Base-by-base conservation (phyloP, 2,113 vertebrate species). In the Heterocephalus glaber region DNA sequence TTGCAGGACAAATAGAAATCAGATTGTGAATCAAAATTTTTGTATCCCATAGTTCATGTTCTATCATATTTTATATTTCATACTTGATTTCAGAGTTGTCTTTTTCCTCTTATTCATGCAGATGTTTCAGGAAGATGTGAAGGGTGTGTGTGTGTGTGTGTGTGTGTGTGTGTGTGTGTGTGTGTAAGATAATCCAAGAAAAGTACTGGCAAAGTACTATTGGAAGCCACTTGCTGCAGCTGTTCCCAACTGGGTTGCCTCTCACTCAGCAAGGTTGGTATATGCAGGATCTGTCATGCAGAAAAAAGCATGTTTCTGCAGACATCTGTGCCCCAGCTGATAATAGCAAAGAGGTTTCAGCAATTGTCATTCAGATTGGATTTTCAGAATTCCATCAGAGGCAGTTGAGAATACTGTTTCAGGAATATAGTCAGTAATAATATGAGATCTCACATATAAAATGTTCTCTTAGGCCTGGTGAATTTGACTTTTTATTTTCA, bases 241-340 rank as follows among this genome's bases (percentile, higher is more conserved):
- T 14, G 17, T 92, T 38, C 38, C 54, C 7, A n/a, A 2, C 41
- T 61, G 65, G 94, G 70, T 81, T 60, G 33, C 33, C 30, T 66
- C 28, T 86, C 6, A 28, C 54, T 85, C 63, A 72, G 54, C 77
- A 80, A 83, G 54, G 19, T 56, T 63, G n/a, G 54, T 63, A 41
- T 76, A 74, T 72, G 81, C 56, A 85, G n/a, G 28, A 41, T 38
- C 56, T 79, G 54, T 11, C 47, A 33, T 35, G 60, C 6, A 76
- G 63, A 52, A 52, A 19, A 61, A 61, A 38, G 22, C 14, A 1
- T 66, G 38, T 77, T 94, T 96, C 65, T 93, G 20, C 44, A 95
- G 90, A 87, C 13, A 85, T 90, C 85, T 95, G 82, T 47, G 52
- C 83, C 63, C 66, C 93, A 47, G 38, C 58, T 95, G 90, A 83